Evolutionary conservation across 2,888 invertebrate genomes (phyloP), one percentile per base, ranked within the genome.

Genomic region (Tiphia femorata): DNA sequence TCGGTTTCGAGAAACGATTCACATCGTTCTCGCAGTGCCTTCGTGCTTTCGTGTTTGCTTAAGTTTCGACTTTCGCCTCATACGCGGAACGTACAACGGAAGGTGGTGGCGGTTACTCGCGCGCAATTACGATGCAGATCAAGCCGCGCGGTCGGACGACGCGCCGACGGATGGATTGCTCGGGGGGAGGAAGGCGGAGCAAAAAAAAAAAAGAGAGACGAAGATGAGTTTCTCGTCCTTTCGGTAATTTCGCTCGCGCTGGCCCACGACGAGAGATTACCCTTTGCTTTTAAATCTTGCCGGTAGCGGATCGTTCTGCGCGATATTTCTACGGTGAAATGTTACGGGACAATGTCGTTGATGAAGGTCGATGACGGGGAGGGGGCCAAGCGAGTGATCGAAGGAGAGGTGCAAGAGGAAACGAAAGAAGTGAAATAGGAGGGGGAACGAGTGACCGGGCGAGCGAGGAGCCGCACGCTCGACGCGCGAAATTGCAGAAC

Each of bases 401-500:
- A 30, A 51, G 27, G 49, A 46, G 35, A 43, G 35, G 53, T 37
- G 25, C 20, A 16, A 23, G 23, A 41, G 23, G 37, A 25, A n/a
- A 29, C 37, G 25, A 29, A 20, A 16, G 42, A 8, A 20, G 6
- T n/a, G 20, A 44, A 23, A 5, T 17, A 27, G 42, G 49, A 29
- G 23, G 41, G 43, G 21, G 49, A 57, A 58, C 49, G 47, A 49
- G 57, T 16, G 48, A 51, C 38, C 30, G 46, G 29, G 20, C 35
- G 41, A 48, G 49, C 49, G 50, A 30, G 41, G n/a, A 23, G 46
- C 23, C 16, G 44, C 49, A 38, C 50, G 46, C 42, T 37, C 21
- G 49, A 25, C 50, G 54, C 56, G 62, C 59, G 40, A 62, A 66
- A 75, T 72, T 67, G 65, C 64, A 65, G 69, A 70, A 70, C 68